A percentile compares a stretch with the other conserved stretches of the same genome.
phyloP scores from a whole-genome alignment of 1,140 invertebrate species.

The Caerostris extrusa region DNA sequence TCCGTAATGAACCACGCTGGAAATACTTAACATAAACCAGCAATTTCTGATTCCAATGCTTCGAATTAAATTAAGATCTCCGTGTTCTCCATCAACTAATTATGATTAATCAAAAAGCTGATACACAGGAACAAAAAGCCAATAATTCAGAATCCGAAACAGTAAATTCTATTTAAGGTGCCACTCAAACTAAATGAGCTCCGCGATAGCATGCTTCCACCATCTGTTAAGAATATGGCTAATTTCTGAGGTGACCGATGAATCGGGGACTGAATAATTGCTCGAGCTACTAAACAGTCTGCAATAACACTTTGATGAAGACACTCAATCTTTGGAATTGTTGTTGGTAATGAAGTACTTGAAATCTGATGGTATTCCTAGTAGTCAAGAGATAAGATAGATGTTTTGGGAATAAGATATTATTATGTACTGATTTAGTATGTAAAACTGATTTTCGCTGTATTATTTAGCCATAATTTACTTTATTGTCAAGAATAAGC shows the following conservation, averaged over 20 bases:
- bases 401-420: no score
- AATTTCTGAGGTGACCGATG: not conserved
- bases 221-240: not conserved
- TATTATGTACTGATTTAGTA: no score
- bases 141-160: not conserved
- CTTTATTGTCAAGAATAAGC: no score
- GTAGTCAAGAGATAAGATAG: no score
- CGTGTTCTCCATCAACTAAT: not conserved
- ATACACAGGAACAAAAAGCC: not conserved
- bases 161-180: not conserved
- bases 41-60: not conserved
- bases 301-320: no score
- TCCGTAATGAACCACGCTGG: no score
- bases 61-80: not conserved
- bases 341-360: no score
- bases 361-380: no score
- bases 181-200: not conserved
- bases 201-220: not conserved
- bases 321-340: no score
- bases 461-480: no score
- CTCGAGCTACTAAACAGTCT: not conserved
- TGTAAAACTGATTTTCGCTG: no score
- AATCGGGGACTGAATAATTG: not conserved
- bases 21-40: no score
- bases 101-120: not conserved